Evolutionary conservation across 2,113 vertebrate species (phyloP), one percentile per base, ranked within the genome.

Genomic region (Piprites chloris): DNA sequence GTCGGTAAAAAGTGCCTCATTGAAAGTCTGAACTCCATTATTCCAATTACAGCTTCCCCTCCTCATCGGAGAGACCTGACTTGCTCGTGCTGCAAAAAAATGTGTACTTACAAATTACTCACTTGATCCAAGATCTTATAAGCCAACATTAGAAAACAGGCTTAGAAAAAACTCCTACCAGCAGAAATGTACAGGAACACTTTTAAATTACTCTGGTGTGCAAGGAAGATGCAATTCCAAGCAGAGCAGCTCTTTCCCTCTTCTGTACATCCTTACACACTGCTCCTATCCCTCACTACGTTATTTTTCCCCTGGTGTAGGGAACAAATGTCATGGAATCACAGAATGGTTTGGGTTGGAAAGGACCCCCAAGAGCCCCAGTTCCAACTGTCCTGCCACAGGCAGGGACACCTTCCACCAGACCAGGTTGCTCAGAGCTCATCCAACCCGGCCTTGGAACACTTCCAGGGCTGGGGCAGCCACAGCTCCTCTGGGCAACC

Each of bases 11-110:
- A 77, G 30, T 3, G 49, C 26, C 78, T 84, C 91, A 94, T 91
- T 92, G 83, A 91, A 63, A 94, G 73, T 42, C 39, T 91, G 84
- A 93, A 90, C 41, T 69, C 61, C 30, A 24, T 77, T 83, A 44
- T 94, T 71, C 52, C 59, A 65, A 14, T 42, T 52, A 72, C n/a
- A 47, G 49, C 52, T 72, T 86, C n/a, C 50, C 55, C 59, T 84
- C 47, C 71, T 84, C n/a, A 14, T 59, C 16, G 71, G 69, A 9
- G 32, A 66, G 44, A 74, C 22, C 75, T 11, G 17, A 41, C 55
- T 75, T 87, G 41, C 49, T 87, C 20, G 41, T 9, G 39, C 53
- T 59, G 49, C 11, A 85, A 61, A 80, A 69, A 52, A 58, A 49
- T 1, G 9, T 76, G 52, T 24, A 50, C 20, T 46, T 87, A 71